Percentiles rank a stretch among this genome's conserved stretches.
Evolutionary conservation across 2,888 invertebrate genomes (phyloP).

Genomic region (Busseola fusca): DNA sequence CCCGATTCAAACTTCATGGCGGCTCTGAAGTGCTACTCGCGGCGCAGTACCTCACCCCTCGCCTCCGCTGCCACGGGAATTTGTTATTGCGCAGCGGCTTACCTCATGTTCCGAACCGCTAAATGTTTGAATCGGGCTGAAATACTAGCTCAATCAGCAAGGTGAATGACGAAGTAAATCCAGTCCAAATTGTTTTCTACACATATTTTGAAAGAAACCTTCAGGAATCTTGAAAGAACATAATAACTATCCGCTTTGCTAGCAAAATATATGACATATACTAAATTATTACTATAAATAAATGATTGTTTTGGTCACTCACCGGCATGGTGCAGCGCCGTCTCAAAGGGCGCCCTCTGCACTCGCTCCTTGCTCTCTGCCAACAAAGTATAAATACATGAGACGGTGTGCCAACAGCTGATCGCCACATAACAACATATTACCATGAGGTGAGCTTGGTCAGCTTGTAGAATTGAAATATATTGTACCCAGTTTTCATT

Average conservation of each 20-base stretch:
- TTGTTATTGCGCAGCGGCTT: neutral
- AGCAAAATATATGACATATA: neutral
- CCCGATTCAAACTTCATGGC: too few relatives aligned
- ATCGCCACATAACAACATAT: constrained; percentile 14
- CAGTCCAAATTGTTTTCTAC: neutral
- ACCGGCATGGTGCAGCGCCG: constrained; percentile 89
- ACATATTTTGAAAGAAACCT: neutral
- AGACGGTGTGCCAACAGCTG: constrained; percentile 44
- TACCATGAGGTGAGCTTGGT: neutral
- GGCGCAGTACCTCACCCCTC: too few relatives aligned
- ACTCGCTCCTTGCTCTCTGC: constrained; percentile 87
- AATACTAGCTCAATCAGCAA: neutral
- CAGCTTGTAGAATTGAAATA: constrained; percentile 6
- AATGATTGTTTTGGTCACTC: constrained; percentile 67
- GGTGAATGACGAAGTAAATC: neutral
- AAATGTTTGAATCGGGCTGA: neutral
- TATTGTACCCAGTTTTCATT: neutral
- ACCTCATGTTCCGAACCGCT: neutral
- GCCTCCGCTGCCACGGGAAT: neutral
- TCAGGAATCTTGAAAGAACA: neutral
- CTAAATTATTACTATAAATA: neutral
- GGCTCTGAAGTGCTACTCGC: too few relatives aligned
- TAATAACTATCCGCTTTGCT: neutral
- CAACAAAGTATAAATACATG: constrained; percentile 82
- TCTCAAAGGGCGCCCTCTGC: constrained; percentile 90